Base-by-base conservation (phyloP, 2,113 vertebrate species). In the Amazona vittata region DNA sequence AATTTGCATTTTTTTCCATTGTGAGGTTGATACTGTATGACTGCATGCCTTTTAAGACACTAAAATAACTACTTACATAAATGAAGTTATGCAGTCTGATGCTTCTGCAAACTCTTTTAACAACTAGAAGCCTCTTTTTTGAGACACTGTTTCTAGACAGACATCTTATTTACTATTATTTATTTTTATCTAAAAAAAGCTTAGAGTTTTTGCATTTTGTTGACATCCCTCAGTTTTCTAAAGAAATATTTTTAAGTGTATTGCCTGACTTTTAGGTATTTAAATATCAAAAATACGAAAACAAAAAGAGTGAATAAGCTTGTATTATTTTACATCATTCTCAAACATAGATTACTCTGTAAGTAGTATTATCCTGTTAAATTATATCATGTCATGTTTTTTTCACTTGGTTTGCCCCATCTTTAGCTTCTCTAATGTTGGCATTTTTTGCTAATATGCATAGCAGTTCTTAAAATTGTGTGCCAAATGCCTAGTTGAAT, bases 401-500 rank as follows among this genome's bases (percentile, higher is more conserved):
- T 93, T 84, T 83, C 35, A 79, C 37, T 88, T 83, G 31, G 41
- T 92, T 95, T 93, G 14, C 5, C 20, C 50, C 21, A 35, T 87
- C 81, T 87, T 95, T 89, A 95, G 10, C 43, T 94, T 90, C 41
- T 73, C 17, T 84, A 76, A 71, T 76, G 46, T 29, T 95, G 88
- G 19, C 55, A 44, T 86, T 96, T 86, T 97, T 95, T 94, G 20
- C 63, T 90, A 53, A 73, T 64, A 49, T 89, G 55, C 86, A 86
- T 78, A 84, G 29, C 89, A 81, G 82, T 67, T 90, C 55, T 79
- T 93, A 88, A 93, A 95, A 89, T 67, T 46, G 47, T 71, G 84
- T 96, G 95, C 95, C 96, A 97, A 91, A 94, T 85, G 85, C 67
- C 60, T 91, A 83, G 78, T 67, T 78, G 33, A 96, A 94, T 91